Evolutionary conservation across 2,888 invertebrate species (phyloP).

Genomic region (Erebia aethiops): DNA sequence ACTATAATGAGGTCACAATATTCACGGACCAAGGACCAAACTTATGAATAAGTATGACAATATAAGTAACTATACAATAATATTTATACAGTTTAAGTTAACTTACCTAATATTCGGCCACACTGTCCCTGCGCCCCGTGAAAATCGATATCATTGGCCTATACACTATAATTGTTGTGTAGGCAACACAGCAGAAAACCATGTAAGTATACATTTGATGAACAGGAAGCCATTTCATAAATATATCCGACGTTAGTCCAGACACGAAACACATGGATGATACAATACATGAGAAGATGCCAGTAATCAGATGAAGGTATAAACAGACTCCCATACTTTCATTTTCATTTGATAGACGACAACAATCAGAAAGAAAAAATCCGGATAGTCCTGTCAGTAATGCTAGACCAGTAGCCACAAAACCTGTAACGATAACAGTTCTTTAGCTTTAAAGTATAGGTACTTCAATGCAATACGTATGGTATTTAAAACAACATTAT

Average conservation of each 20-base stretch:
- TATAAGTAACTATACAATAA: neutral
- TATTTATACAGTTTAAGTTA: neutral
- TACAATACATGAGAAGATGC: slow-evolving; percentile 43
- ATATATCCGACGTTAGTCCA: slow-evolving; percentile 48
- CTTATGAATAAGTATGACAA: too few relatives aligned
- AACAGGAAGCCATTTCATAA: slow-evolving; percentile 46
- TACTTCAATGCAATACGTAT: too few relatives aligned
- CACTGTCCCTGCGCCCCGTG: neutral
- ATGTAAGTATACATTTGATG: slow-evolving; percentile 44
- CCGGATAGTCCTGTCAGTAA: slow-evolving; percentile 40
- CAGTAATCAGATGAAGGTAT: slow-evolving; percentile 44
- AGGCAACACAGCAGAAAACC: slow-evolving; percentile 48
- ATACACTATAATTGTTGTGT: slow-evolving; percentile 46
- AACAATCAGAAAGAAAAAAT: slow-evolving; percentile 31
- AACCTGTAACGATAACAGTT: slow-evolving; percentile 39
- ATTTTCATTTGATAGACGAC: slow-evolving; percentile 1
- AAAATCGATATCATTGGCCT: slow-evolving; percentile 35
- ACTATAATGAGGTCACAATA: too few relatives aligned
- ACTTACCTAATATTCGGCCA: slow-evolving; percentile 13
- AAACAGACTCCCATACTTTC: slow-evolving; percentile 12
- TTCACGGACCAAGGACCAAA: too few relatives aligned
- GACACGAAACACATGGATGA: slow-evolving; percentile 53
- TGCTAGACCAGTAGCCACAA: slow-evolving; percentile 37
- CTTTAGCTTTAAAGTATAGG: neutral
- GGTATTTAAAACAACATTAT: too few relatives aligned